These are phyloP conservation scores for western clawed frog (Xenopus tropicalis) DNA, from an alignment of 2,113 vertebrate species.

Conservation along the genomic window DNA sequence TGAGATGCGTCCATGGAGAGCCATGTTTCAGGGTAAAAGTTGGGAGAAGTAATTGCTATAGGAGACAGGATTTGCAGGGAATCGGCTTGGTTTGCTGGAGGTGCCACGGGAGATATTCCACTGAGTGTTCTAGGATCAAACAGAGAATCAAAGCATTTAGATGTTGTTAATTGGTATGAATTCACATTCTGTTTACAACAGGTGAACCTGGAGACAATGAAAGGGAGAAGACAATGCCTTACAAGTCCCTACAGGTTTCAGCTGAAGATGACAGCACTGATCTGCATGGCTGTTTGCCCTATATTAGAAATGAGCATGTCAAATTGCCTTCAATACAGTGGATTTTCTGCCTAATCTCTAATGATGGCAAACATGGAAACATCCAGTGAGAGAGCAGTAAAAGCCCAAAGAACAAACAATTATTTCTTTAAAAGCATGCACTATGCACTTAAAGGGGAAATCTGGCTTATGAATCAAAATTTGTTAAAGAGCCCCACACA, in stretches of 20 bases:
- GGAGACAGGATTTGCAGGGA: constrained; percentile 69
- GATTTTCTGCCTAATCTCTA: not conserved
- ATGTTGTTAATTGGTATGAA: not conserved
- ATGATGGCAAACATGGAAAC: not conserved
- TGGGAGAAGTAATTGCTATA: constrained; percentile 68
- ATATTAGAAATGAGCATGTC: not conserved
- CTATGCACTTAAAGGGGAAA: not conserved
- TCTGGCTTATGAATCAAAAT: no score
- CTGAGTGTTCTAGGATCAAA: constrained; percentile 74
- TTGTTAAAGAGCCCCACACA: no score
- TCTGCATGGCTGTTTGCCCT: not conserved
- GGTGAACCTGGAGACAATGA: not conserved
- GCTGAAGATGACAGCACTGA: not conserved
- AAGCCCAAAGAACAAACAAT: not conserved
- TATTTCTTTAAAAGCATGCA: not conserved
- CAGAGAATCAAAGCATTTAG: constrained; percentile 16
- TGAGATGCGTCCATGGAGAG: constrained; percentile 86
- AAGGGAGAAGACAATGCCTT: not conserved
- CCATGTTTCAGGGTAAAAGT: constrained; percentile 95
- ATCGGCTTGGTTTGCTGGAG: constrained; percentile 58
- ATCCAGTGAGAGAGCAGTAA: not conserved
- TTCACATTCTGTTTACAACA: not conserved
- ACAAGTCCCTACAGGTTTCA: not conserved
- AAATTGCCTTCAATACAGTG: not conserved
- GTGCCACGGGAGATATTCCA: constrained; percentile 61